Evolutionary conservation across 2,113 vertebrate species (phyloP), one percentile per base, ranked within the genome.

Genomic region (Hippocampus comes): DNA sequence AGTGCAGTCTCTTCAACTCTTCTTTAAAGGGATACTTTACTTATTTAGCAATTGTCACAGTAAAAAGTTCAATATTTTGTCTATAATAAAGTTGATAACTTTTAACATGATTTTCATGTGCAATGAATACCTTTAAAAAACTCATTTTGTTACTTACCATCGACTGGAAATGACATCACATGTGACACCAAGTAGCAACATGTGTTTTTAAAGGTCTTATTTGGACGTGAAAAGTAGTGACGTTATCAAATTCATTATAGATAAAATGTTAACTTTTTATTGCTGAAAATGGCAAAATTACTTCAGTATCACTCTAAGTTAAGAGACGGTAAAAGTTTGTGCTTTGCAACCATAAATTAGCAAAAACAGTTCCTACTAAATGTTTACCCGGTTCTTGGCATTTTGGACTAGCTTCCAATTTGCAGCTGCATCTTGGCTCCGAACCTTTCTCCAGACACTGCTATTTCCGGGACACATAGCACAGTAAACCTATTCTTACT

Each of bases 401-500:
- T 61, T 27, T 60, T 60, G 27, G 27, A 12, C 11, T 21, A 12
- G 12, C 10, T 67, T 76, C 14, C 49, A 63, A 63, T 30, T 25
- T 56, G 15, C 34, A 63, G 30, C 15, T 43, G 3, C 3, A 51
- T 71, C 63, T 69, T 55, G 20, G 30, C 67, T 83, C 70, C 60
- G 74, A 18, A 57, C 74, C 72, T 25, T 60, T 77, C 75, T 73
- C 66, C 75, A 66, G 73, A 76, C 61, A 2, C 61, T 15, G 21
- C 67, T 76, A 78, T 85, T 82, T 74, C 72, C 70, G 67, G 59
- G 72, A 64, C 71, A 55, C 75, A 77, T 73, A 70, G 74, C 68
- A 53, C 15, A 34, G 76, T 70, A 7, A 72, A 70, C 69, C 72
- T 71, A 85, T 72, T 86, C 84, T 80, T 70, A 51, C 68, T 80